Conservation (phyloP, 2,113 vertebrate species). For the Hassar affinis region DNA sequence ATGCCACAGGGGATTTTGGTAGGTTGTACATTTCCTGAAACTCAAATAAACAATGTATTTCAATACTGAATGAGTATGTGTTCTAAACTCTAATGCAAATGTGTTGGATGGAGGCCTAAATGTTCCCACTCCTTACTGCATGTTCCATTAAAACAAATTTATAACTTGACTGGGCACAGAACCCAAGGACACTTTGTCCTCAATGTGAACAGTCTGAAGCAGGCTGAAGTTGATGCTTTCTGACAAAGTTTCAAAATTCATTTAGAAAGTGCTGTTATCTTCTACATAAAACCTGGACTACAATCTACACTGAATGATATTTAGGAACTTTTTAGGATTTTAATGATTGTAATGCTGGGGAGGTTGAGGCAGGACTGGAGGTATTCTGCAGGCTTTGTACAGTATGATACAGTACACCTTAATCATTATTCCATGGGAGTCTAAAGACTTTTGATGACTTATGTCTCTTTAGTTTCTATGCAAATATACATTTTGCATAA, state of each 20-base stretch:
- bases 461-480: background rate
- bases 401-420: background rate
- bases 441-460: background rate
- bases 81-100: background rate
- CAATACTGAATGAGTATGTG: background rate
- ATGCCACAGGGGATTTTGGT: background rate
- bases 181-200: slow-evolving; percentile 4
- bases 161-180: slow-evolving; percentile 1
- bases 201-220: slow-evolving; percentile 17
- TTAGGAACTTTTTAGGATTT: background rate
- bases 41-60: background rate
- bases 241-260: background rate
- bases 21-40: background rate
- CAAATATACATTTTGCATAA: background rate
- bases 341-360: background rate
- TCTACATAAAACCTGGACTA: background rate
- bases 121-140: background rate
- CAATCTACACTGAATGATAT: background rate
- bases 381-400: background rate
- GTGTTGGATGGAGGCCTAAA: background rate
- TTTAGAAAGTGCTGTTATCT: slow-evolving; percentile 11
- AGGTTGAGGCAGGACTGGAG: background rate
- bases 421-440: background rate
- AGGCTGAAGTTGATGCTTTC: background rate
- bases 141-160: background rate